These are phyloP conservation scores for Scomber japonicus DNA, from an alignment of 2,113 vertebrate species.

Conservation along the genomic window DNA sequence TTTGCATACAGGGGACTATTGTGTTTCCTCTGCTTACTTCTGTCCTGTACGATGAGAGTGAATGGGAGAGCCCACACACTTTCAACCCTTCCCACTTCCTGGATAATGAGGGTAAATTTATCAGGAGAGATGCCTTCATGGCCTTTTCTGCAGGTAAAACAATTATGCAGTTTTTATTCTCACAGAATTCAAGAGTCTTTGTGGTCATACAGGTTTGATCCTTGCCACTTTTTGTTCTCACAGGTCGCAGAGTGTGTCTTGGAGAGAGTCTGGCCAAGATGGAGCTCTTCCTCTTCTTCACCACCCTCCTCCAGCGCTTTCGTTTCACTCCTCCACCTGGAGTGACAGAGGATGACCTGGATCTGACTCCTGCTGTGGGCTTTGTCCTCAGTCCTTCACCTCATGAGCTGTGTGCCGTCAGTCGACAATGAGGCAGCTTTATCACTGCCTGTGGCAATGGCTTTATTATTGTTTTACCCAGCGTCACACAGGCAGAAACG, in stretches of 20 bases:
- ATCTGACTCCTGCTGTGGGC: slow-evolving; percentile 75
- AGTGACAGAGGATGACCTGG: slow-evolving; percentile 78
- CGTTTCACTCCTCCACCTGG: too few relatives aligned
- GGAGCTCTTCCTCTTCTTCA: too few relatives aligned
- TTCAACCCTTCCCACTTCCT: slow-evolving; percentile 83
- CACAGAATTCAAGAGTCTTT: not conserved
- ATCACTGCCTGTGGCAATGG: not conserved
- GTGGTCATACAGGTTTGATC: not conserved
- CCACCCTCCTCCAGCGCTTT: too few relatives aligned
- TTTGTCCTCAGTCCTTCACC: slow-evolving; percentile 63
- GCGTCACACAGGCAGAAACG: too few relatives aligned
- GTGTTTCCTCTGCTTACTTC: slow-evolving; percentile 78
- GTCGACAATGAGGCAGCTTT: slow-evolving; percentile 29
- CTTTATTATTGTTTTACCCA: not conserved
- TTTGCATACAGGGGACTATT: slow-evolving; percentile 67
- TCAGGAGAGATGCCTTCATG: slow-evolving; percentile 79
- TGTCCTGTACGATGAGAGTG: slow-evolving; percentile 79
- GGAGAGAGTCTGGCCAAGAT: slow-evolving; percentile 85
- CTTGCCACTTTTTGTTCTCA: not conserved
- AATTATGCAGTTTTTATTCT: not conserved
- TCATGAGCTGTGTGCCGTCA: slow-evolving; percentile 73
- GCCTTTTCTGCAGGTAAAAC: slow-evolving; percentile 82
- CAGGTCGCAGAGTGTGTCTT: slow-evolving; percentile 82
- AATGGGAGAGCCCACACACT: slow-evolving; percentile 78
- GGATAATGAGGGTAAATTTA: slow-evolving; percentile 72